A percentile compares a stretch with the other conserved stretches of the same genome.
These are phyloP conservation scores for Leontocebus nigricollis DNA, from an alignment of 2,797 vertebrate genomes.

Conservation along the genomic window DNA sequence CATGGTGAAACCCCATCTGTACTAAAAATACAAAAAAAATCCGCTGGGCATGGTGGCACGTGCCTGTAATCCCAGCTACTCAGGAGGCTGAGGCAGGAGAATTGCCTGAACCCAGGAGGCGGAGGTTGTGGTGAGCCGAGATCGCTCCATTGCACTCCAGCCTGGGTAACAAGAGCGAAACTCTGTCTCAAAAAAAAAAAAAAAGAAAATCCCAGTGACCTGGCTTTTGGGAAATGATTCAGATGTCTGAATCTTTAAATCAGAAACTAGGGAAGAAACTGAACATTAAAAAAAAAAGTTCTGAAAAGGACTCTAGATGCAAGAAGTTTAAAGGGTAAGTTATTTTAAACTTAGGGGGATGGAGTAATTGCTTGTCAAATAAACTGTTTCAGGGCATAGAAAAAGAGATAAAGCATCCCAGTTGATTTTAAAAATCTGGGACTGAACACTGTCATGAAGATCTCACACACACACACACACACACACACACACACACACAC, in stretches of 20 bases:
- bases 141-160: too few species aligned
- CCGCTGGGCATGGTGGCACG: too few species aligned
- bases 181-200: too few species aligned
- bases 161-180: too few species aligned
- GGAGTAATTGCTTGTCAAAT: slow-evolving; percentile 49
- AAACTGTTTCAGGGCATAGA: background rate
- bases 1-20: too few species aligned
- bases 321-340: slow-evolving; percentile 23
- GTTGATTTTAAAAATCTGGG: slow-evolving; percentile 31
- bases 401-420: background rate
- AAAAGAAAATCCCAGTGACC: background rate
- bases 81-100: too few species aligned
- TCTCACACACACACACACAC: background rate
- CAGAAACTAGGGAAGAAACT: background rate
- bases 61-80: too few species aligned
- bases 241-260: slow-evolving; percentile 50
- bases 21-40: too few species aligned
- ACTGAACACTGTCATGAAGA: background rate
- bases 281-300: background rate
- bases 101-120: too few species aligned
- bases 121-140: too few species aligned
- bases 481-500: too few species aligned
- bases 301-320: background rate
- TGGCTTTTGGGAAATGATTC: slow-evolving; percentile 47
- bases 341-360: slow-evolving; percentile 45